Base-by-base conservation (phyloP, 2,797 vertebrate species). In the Halcyon leucocephala region DNA sequence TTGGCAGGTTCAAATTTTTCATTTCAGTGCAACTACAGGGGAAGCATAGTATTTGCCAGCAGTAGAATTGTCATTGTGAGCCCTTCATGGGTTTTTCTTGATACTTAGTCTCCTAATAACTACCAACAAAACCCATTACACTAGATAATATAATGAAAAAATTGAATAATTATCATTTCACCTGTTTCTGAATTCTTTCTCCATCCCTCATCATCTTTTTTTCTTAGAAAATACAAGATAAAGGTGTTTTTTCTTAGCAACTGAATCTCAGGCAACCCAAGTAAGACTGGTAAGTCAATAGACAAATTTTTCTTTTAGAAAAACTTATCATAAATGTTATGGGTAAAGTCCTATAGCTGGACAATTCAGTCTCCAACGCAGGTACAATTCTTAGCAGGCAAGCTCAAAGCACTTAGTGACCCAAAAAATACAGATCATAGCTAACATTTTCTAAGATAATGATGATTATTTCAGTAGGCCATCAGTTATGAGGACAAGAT, bases 201-300 rank as follows among this genome's bases (percentile, higher is more conserved):
- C 26, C 28, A 49, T 42, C 33, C 11, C 60, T 79, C 31, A 14
- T 25, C 33, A 44, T 42, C 14, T 55, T 24, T 26, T 62, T 37
- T 73, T 73, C 60, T 82, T 64, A 60, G 18, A 73, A 69, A 65
- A 64, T n/a, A 41, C 6, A 54, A 70, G 25, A 46, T 44, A 55
- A 46, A n/a, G 31, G 18, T 71, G 12, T 10, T 73, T 74, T 69
- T 80, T 46, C 89, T 62, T 86, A 79, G 81, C 44, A 88, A 77
- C 62, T 41, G 67, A 90, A 86, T 73, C 72, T 74, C 86, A 92
- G 78, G 44, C 79, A 90, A 92, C 61, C 17, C 31, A 67, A 87
- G 24, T 26, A 64, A 54, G 42, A 77, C n/a, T 17, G 12, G 7
- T 18, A 67, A 67, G 22, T 35, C 44, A 46, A 25, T 35, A 29